Percentiles rank a stretch among this genome's conserved stretches.
These are phyloP conservation scores for Sinotaia quadrata DNA, from an alignment of 2,888 invertebrate genomes.

Conservation along the genomic window DNA sequence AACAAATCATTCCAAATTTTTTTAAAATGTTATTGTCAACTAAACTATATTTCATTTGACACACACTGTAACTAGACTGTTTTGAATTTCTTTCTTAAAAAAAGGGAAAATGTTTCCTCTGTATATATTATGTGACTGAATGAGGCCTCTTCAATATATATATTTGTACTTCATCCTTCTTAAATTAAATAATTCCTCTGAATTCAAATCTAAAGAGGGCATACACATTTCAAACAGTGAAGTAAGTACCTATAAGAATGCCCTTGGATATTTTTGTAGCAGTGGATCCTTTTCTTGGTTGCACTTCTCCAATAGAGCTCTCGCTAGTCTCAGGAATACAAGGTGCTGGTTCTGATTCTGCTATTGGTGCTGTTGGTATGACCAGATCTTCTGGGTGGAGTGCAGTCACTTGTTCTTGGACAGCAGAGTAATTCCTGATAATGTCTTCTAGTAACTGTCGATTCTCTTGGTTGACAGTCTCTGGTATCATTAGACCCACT, in stretches of 20 bases:
- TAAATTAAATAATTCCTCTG: no score
- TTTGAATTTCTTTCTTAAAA: no score
- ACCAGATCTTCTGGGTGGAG: slow-evolving; percentile 9
- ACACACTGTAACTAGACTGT: no score
- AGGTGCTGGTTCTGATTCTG: slow-evolving; percentile 9
- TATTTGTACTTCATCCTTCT: no score
- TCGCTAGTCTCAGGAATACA: background rate
- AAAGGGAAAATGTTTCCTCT: no score
- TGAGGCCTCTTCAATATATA: no score
- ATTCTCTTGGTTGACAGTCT: slow-evolving; percentile 1
- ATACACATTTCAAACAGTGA: no score
- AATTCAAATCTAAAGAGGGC: no score
- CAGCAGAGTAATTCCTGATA: slow-evolving; percentile 14
- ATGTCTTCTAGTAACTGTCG: slow-evolving; percentile 16
- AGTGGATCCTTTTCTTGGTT: slow-evolving; percentile 30
- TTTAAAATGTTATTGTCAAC: no score
- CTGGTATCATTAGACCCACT: slow-evolving; percentile 22
- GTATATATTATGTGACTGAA: no score
- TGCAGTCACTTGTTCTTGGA: slow-evolving; percentile 17
- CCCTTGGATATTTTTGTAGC: slow-evolving; percentile 73
- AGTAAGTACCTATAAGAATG: slow-evolving; percentile 72
- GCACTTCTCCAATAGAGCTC: background rate
- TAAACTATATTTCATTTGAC: no score
- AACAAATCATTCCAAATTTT: no score
- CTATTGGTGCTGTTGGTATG: slow-evolving; percentile 23